Conservation (phyloP, 1,140 invertebrate genomes). For the Protaetia brevitarsis region DNA sequence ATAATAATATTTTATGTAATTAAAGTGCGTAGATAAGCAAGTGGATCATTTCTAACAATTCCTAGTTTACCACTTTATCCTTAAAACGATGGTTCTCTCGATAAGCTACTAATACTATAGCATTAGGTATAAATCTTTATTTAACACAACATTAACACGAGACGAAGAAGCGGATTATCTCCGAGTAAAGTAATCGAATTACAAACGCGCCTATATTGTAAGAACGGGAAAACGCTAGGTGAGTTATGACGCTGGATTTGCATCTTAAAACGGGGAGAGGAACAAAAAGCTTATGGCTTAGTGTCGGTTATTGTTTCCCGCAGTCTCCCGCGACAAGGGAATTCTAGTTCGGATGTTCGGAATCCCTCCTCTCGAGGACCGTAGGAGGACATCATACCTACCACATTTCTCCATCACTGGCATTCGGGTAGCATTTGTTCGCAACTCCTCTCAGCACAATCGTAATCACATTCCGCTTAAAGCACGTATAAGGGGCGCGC, state of each 20-base stretch:
- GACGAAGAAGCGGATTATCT: not conserved
- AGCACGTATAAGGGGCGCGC: not conserved
- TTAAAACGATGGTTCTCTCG: too few species aligned
- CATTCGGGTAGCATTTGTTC: not conserved
- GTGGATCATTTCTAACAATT: too few species aligned
- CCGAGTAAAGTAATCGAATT: not conserved
- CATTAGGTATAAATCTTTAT: constrained; percentile 16
- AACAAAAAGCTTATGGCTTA: constrained; percentile 11
- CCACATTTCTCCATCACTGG: not conserved
- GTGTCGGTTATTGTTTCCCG: constrained; percentile 15
- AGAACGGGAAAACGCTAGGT: not conserved
- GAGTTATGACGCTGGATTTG: constrained; percentile 3
- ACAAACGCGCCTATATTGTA: not conserved
- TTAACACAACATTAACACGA: constrained; percentile 10
- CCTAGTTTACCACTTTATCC: too few species aligned
- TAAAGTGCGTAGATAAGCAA: too few species aligned
- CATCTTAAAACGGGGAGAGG: constrained; percentile 6
- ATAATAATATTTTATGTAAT: too few species aligned
- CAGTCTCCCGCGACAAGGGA: too few species aligned
- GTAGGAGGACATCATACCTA: not conserved
- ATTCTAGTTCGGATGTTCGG: too few species aligned
- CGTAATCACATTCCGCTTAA: constrained; percentile 1
- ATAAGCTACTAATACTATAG: too few species aligned
- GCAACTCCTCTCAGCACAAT: not conserved
- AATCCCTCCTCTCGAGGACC: not conserved